Conservation (phyloP, 2,888 invertebrate genomes). For the Calliopum simillimum region DNA sequence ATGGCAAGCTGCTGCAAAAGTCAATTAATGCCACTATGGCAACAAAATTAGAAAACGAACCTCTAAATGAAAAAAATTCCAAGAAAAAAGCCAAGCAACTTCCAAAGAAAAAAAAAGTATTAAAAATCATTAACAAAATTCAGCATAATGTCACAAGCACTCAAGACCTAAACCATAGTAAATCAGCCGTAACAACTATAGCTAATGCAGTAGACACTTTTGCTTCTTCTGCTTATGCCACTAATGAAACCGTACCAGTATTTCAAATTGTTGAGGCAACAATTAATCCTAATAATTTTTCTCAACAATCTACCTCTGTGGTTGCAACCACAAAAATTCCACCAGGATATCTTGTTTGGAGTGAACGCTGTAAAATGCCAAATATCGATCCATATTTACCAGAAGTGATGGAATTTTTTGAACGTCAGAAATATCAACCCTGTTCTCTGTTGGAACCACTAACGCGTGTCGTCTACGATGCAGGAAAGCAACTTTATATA, state of each 20-base stretch:
- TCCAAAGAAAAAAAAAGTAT: background rate
- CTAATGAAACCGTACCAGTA: slow-evolving; percentile 5
- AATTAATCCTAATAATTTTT: slow-evolving; percentile 21
- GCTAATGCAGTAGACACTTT: background rate
- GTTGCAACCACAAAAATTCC: slow-evolving; percentile 45
- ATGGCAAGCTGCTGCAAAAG: too few relatives aligned
- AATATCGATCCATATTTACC: slow-evolving; percentile 72
- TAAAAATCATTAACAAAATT: background rate
- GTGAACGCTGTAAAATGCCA: slow-evolving; percentile 74
- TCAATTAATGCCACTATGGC: background rate
- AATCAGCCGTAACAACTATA: background rate
- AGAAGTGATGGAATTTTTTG: slow-evolving; percentile 70
- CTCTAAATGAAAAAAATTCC: too few relatives aligned
- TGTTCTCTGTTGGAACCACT: slow-evolving; percentile 67
- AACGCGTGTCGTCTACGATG: slow-evolving; percentile 57
- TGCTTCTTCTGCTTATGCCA: slow-evolving; percentile 20
- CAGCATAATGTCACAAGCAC: background rate
- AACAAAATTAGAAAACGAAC: background rate
- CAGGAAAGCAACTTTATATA: slow-evolving; percentile 51
- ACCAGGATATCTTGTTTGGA: slow-evolving; percentile 68
- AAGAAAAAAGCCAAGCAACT: too few relatives aligned
- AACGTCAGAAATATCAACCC: slow-evolving; percentile 69
- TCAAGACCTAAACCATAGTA: background rate
- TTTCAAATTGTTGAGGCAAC: background rate
- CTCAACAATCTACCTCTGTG: slow-evolving; percentile 10